Percentiles rank a stretch among this genome's conserved stretches.
phyloP scores from a whole-genome alignment of 2,888 invertebrate genomes.

The Coenonympha arcania region DNA sequence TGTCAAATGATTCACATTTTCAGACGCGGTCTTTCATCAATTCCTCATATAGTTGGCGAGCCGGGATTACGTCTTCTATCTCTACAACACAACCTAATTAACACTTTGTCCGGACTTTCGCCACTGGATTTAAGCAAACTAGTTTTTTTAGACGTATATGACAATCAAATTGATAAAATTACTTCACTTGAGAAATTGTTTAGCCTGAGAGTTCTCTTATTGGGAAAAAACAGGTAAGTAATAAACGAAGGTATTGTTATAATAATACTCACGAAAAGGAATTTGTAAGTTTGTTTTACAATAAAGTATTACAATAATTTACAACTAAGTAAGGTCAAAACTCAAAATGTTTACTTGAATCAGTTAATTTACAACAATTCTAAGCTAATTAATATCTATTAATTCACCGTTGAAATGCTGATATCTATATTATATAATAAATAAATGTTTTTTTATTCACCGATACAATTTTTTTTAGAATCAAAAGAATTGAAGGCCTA shows the following conservation, averaged over 20 bases:
- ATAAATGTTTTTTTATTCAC: no score
- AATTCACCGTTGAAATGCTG: no score
- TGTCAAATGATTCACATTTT: conserved; percentile 19
- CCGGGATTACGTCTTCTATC: conserved; percentile 87
- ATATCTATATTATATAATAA: no score
- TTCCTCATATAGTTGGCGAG: conserved; percentile 88
- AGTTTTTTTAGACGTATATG: conserved; percentile 94
- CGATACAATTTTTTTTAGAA: conserved; percentile 65
- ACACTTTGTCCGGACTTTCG: conserved; percentile 77
- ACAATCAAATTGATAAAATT: conserved; percentile 93
- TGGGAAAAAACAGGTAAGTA: conserved; percentile 90
- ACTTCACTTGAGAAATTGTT: conserved; percentile 83
- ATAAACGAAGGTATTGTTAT: background rate
- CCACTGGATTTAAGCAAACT: conserved; percentile 78
- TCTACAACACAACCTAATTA: conserved; percentile 92
- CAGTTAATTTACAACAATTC: no score
- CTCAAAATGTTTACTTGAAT: no score
- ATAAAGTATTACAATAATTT: no score
- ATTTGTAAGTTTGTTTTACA: no score
- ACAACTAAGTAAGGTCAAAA: no score
- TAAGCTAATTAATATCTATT: no score
- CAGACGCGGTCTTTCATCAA: conserved; percentile 84
- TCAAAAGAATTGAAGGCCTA: conserved; percentile 85
- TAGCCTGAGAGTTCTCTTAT: conserved; percentile 86
- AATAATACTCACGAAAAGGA: no score